These are phyloP conservation scores for Montipora capricornis DNA, from an alignment of 64 coral and sea anemone genomes.

Conservation along the genomic window DNA sequence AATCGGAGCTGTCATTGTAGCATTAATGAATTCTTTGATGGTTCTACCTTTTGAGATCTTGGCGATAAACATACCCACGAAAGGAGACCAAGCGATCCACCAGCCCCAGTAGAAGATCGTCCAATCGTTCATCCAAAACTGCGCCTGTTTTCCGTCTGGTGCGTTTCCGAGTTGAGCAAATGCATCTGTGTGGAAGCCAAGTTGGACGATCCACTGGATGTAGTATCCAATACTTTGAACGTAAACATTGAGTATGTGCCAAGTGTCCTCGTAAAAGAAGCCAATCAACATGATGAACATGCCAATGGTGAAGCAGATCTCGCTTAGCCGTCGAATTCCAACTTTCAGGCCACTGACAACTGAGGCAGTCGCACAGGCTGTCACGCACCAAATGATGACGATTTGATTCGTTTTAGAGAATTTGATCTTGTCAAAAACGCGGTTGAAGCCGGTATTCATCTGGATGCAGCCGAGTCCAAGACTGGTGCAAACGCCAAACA, in stretches of 20 bases:
- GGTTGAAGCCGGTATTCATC: slow-evolving; percentile 67
- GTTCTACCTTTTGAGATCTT: slow-evolving; percentile 66
- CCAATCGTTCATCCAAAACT: slow-evolving; percentile 69
- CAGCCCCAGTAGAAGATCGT: slow-evolving; percentile 81
- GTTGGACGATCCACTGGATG: slow-evolving; percentile 59
- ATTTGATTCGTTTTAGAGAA: slow-evolving; percentile 12
- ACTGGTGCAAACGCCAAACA: slow-evolving; percentile 86
- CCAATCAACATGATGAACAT: slow-evolving; percentile 59
- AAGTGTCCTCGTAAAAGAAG: slow-evolving; percentile 52
- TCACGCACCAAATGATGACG: slow-evolving; percentile 73
- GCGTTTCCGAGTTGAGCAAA: slow-evolving; percentile 74
- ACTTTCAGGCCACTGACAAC: slow-evolving; percentile 65
- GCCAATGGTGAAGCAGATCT: slow-evolving; percentile 62
- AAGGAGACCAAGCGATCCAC: slow-evolving; percentile 78
- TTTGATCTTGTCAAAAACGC: slow-evolving; percentile 33
- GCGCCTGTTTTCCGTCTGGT: slow-evolving; percentile 43
- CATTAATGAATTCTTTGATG: slow-evolving; percentile 59
- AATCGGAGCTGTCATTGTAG: slow-evolving; percentile 59
- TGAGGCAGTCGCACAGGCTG: slow-evolving; percentile 40
- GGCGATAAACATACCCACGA: slow-evolving; percentile 70
- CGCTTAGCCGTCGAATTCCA: slow-evolving; percentile 69
- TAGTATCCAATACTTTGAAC: slow-evolving; percentile 66
- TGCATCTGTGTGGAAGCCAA: slow-evolving; percentile 81
- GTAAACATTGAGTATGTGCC: slow-evolving; percentile 62
- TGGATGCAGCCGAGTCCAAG: slow-evolving; percentile 67